Evolutionary conservation across 2,888 invertebrate genomes (phyloP).

Genomic region (Blastobasis adustella): DNA sequence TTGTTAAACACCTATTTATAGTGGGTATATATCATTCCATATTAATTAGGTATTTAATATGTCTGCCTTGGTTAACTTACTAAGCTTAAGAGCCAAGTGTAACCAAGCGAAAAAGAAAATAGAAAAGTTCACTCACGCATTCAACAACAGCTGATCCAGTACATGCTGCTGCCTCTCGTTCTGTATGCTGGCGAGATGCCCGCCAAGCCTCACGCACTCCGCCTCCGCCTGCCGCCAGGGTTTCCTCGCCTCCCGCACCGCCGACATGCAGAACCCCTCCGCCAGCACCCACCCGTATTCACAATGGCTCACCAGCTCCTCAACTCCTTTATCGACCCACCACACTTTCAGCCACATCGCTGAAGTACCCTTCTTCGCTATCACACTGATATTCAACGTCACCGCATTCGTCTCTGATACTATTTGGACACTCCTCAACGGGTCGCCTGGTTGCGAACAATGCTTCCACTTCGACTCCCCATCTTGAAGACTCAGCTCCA

Average conservation of each 20-base stretch:
- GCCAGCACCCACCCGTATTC: constrained; percentile 82
- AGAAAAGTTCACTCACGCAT: constrained; percentile 69
- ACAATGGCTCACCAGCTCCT: constrained; percentile 78
- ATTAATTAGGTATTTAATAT: no score
- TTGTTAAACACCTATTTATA: no score
- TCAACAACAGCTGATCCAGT: constrained; percentile 77
- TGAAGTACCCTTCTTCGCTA: constrained; percentile 50
- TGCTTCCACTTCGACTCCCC: constrained; percentile 75
- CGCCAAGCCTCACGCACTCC: constrained; percentile 77
- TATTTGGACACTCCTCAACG: constrained; percentile 73
- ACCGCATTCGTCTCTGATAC: constrained; percentile 75
- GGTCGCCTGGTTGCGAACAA: constrained; percentile 75
- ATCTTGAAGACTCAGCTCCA: constrained; percentile 74
- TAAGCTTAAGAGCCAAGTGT: no score
- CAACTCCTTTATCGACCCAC: constrained; percentile 78
- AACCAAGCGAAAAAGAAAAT: no score
- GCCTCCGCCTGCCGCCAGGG: constrained; percentile 81
- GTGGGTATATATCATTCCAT: no score
- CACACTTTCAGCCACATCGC: constrained; percentile 75
- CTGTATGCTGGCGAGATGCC: constrained; percentile 80
- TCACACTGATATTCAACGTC: constrained; percentile 58
- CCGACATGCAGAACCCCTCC: constrained; percentile 79
- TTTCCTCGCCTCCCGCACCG: constrained; percentile 71
- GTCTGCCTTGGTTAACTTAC: no score
- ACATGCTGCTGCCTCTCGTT: constrained; percentile 78